Evolutionary conservation across 1,140 invertebrate genomes (phyloP), one percentile per base, ranked within the genome.

Genomic region (Helicoverpa armigera): DNA sequence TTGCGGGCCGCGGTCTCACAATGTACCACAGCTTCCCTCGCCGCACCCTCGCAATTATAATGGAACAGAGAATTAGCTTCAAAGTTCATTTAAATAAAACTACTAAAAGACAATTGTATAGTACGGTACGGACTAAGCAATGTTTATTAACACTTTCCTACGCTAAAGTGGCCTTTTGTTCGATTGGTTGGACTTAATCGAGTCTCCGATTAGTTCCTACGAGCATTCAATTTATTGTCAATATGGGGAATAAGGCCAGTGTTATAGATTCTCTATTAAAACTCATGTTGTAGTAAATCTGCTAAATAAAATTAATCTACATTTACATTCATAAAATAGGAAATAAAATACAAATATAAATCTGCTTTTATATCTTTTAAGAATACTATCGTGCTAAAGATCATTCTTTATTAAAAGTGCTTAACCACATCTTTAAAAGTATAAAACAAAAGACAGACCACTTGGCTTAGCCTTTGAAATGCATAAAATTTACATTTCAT

Each of bases 1-100:
- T 51, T 43, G 35, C 61, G 61, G 51, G 63, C 29, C 50, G 53
- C 53, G 29, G 65, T 69, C 65, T 13, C 48, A 48, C 43, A 51
- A 14, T 60, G 23, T 48, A 12, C 76, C 61, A n/a, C 58, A 63
- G 31, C 51, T 54, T 56, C 50, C 61, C 76, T 48, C 23, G 16
- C 54, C 56, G 56, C 65, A 61, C 69, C 65, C n/a, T 51, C 65
- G 65, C 65, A 69, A 73, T 80, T 72, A 67, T 78, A 78, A 73
- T 65, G 50, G 56, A 80, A 58, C 31, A 63, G 23, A 72, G 78
- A 50, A 80, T 80, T 80, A 80, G 67, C 58, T 73, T 54, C 54
- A 51, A 73, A 72, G 65, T 80, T 80, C 14, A 80, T 73, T 80
- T 61, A 74, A 80, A 80, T 80, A 80, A 80, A 73, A 73, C 69